Evolutionary conservation across 2,888 invertebrate genomes (phyloP), one percentile per base, ranked within the genome.

Genomic region (Sesia bembeciformis): DNA sequence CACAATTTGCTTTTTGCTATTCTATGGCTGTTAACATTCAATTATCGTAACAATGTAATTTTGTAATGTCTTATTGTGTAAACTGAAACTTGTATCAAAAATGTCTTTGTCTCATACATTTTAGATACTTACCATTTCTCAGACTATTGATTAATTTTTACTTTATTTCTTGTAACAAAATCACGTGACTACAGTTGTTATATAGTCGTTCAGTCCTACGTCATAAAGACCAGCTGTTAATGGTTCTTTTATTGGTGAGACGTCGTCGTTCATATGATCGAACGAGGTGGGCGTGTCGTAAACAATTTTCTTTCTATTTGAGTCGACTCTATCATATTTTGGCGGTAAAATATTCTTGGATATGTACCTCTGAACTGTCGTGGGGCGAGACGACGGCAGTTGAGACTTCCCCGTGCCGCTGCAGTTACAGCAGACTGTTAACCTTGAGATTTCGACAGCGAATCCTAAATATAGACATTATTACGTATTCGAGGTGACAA

Each of bases 201-300:
- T 23, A 23, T 23, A 23, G 23, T 23, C 23, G 23, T 23, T 23
- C 23, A 23, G 46, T 46, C 8, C 8, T 23, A 46, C 46, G 46
- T 46, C 46, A 46, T 46, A 23, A 7, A 38, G 50, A 38, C 23
- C 38, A 7, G 7, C 50, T 39, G 50, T 68, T 76, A 81, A 79
- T 74, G 70, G 69, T 72, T 70, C 71, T 80, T 80, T 82, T 79
- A 81, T 76, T 72, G 75, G 68, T 66, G 64, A 67, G 70, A 64
- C 67, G 41, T 6, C 53, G 66, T 59, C 66, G 72, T 71, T 73
- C 72, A 73, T 72, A 70, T 63, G 70, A 69, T 71, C 69, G 63
- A 38, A 6, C 63, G 64, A 58, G 62, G 80, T 81, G 81, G 83
- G 83, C 76, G 79, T 78, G 73, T 76, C 77, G 76, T 79, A 77